A percentile compares a stretch with the other conserved stretches of the same genome.
Conservation (phyloP, 2,888 invertebrate species). For the Metopia argyrocephala region DNA sequence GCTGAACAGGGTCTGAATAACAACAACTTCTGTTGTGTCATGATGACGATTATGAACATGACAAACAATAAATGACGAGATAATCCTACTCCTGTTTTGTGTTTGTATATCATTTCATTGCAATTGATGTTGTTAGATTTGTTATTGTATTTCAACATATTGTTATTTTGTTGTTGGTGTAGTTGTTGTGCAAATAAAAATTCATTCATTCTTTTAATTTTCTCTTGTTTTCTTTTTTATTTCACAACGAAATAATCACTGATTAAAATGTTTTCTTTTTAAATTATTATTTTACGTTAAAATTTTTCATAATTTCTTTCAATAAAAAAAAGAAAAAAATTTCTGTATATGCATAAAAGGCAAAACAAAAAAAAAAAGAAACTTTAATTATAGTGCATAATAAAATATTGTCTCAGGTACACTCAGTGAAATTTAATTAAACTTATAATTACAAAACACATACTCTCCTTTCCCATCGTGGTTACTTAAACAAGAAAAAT, state of each 20-base stretch:
- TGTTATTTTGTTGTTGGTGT: slow-evolving; percentile 11
- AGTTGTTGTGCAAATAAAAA: slow-evolving; percentile 27
- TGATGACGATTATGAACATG: slow-evolving; percentile 40
- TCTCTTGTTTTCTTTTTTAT: not conserved
- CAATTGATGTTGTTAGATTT: not conserved
- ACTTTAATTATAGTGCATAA: slow-evolving; percentile 6
- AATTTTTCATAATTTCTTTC: slow-evolving; percentile 26
- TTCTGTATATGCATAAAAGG: not conserved
- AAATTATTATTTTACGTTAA: slow-evolving; percentile 18
- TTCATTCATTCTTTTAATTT: slow-evolving; percentile 54
- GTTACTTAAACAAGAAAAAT: too few species aligned
- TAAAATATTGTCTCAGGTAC: slow-evolving; percentile 21
- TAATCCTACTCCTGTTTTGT: slow-evolving; percentile 43
- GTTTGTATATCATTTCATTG: slow-evolving; percentile 9
- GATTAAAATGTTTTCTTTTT: slow-evolving; percentile 39
- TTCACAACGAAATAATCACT: not conserved
- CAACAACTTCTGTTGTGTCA: slow-evolving; percentile 35
- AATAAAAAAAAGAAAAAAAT: slow-evolving; percentile 7
- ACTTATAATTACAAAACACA: not conserved
- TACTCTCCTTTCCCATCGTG: too few species aligned
- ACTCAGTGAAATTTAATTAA: slow-evolving; percentile 38
- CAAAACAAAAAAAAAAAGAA: not conserved
- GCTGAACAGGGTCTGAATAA: slow-evolving; percentile 36
- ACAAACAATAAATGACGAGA: slow-evolving; percentile 51
- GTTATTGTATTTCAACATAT: not conserved